Base-by-base conservation (phyloP, 2,113 vertebrate species). In the Uropsilus gracilis region DNA sequence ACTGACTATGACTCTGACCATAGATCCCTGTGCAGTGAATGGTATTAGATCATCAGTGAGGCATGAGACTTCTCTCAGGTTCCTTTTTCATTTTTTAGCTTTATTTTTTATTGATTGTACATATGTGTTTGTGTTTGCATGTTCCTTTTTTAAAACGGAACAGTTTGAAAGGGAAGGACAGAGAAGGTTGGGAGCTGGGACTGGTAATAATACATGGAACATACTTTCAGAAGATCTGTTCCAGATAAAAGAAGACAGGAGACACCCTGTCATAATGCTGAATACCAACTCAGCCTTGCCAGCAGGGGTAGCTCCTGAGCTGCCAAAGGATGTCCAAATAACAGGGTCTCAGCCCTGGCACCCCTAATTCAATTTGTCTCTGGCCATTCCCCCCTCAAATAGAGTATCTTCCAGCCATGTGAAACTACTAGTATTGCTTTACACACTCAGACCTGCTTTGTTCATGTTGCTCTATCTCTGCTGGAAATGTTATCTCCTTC, bases 231-330 rank as follows among this genome's bases (percentile, higher is more conserved):
- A 61, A 34, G 48, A 32, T 39, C 12, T 32, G 20, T 59, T 89
- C 64, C 32, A 50, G 24, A 55, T 55, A 53, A 77, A 71, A 77
- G 13, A 26, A 77, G 13, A 26, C 13, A 28, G 30, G 12, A 20
- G 11, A 86, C 64, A 57, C 46, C 39, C 69, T 66, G 13, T 39
- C 42, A 55, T 37, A 34, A 86, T 4, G 64, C 44, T 42, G 32
- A 34, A 18, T 81, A 50, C 4, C 75, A 32, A 68, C 42, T 76
- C 53, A 44, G 61, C 66, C n/a, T 96, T 57, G 55, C 95, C 96
- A 94, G 96, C 68, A 97, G 97, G 95, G 95, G 97, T 91, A 89
- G 96, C 97, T 97, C 93, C 95, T 96, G 96, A 97, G 95, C 94
- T 94, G 84, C 92, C 76, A 61, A 83, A 95, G 71, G 26, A 57